Base-by-base conservation (phyloP, 1,140 invertebrate genomes). In the Aradophagus sp. region DNA sequence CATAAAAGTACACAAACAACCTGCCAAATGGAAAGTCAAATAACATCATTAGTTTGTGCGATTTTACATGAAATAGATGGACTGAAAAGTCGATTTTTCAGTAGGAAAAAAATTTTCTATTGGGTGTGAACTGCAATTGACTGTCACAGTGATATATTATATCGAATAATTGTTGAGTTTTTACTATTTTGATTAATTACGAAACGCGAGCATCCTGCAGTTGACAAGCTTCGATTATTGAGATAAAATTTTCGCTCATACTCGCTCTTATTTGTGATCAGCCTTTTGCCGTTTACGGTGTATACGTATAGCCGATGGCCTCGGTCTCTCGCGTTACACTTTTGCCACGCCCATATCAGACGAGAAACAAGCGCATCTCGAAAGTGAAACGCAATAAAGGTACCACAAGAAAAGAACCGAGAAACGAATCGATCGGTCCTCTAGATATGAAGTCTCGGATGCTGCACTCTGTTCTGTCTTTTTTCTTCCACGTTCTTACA, bases 371-470 rank as follows among this genome's bases (percentile, higher is more conserved):
- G 73, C 70, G 77, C 73, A 75, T 75, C 73, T 70, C 74, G 73
- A 81, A 84, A 84, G 80, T 85, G 83, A 84, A 84, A 84, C 82
- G 81, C 82, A 84, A 83, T 78, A 81, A 73, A 77, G 71, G 75
- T 74, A 44, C 63, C 63, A 68, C 58, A 52, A 56, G 50, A 52
- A 56, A 67, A 55, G 72, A 68, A 58, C 39, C 56, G 72, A 77
- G 71, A 74, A 76, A 69, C 70, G 36, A 59, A 52, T 34, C 42
- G 69, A 73, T 62, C 69, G 56, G 52, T 66, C 38, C 47, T 38
- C 36, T 27, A 27, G 62, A 73, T 73, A 67, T 35, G 6, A 19
- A 48, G 16, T 45, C 39, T 41, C 39, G 39, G 59, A 61, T 61
- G 48, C 69, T 61, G 56, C 48, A 34, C 42, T 36, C 15, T 47